phyloP scores from a whole-genome alignment of 2,797 vertebrate species.

The Phylloscopus collybita region DNA sequence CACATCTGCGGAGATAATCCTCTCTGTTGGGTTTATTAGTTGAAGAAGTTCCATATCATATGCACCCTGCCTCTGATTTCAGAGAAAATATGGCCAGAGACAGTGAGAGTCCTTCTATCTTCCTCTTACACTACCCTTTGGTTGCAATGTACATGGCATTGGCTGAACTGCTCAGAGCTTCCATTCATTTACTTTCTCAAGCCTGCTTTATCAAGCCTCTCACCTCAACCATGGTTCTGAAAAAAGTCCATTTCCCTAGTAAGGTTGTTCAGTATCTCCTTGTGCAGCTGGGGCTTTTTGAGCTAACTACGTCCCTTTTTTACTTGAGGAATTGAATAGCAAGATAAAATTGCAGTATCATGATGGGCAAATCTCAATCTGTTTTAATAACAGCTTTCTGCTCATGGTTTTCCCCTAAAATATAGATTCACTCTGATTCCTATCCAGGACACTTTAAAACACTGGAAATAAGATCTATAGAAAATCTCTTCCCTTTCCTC shows the following conservation, averaged over 20 bases:
- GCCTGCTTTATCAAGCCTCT: background rate
- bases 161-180: background rate
- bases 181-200: accelerated
- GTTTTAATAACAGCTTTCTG: background rate
- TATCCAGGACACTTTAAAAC: constrained; percentile 20
- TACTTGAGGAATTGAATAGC: background rate
- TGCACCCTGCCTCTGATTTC: background rate
- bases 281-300: background rate
- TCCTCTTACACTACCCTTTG: background rate
- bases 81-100: background rate
- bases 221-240: background rate
- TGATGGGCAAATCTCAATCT: background rate
- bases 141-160: background rate
- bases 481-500: constrained; percentile 36
- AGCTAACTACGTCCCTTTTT: background rate
- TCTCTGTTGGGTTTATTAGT: background rate
- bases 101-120: background rate
- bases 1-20: background rate
- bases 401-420: background rate
- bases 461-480: background rate
- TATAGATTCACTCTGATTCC: background rate
- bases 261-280: background rate
- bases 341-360: background rate
- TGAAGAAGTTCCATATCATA: background rate
- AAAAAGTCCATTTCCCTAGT: background rate